Base-by-base conservation (phyloP, 2,888 invertebrate species). In the Microplitis deprimator region DNA sequence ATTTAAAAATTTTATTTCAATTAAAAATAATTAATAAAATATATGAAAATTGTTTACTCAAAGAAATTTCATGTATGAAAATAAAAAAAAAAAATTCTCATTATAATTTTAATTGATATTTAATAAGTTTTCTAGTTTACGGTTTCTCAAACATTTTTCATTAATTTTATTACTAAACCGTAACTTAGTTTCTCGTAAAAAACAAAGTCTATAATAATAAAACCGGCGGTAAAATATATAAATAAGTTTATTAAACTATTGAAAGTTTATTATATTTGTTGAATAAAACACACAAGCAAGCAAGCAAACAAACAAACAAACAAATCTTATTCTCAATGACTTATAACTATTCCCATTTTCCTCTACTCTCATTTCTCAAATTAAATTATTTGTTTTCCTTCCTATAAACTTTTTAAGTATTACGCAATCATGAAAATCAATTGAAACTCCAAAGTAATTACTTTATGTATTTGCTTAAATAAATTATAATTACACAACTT, bases 81-180 rank as follows among this genome's bases (percentile, higher is more conserved):
- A 50, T 13, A 13, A 13, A 50, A 50, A 50, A 2, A 50, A 50
- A 50, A 50, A 50, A 50, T 13, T 50, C 5, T 50, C 10, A 13
- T 50, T 50, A 10, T 50, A 13, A 38, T 38, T 29, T 50, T 13
- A 50, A 50, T 50, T 50, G 50, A 50, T 50, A 50, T 50, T 50
- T 50, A 50, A 50, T 50, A 50, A 50, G 8, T 65, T 65, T 13
- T 17, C 40, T n/a, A 50, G 41, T 69, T 69, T 40, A 50, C 50
- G 50, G 50, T 50, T 50, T 50, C 50, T 50, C 13, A 13, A 50
- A 50, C 10, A 50, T 13, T 50, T 50, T 13, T 50, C 50, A 50
- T 50, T 10, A 50, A 50, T 50, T 50, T 50, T 50, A 50, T 50
- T 50, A 50, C 13, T 50, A 50, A 50, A 50, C 50, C 13, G 50